Evolutionary conservation across 2,888 invertebrate genomes (phyloP), one percentile per base, ranked within the genome.

Genomic region (Argynnis bischoffii): DNA sequence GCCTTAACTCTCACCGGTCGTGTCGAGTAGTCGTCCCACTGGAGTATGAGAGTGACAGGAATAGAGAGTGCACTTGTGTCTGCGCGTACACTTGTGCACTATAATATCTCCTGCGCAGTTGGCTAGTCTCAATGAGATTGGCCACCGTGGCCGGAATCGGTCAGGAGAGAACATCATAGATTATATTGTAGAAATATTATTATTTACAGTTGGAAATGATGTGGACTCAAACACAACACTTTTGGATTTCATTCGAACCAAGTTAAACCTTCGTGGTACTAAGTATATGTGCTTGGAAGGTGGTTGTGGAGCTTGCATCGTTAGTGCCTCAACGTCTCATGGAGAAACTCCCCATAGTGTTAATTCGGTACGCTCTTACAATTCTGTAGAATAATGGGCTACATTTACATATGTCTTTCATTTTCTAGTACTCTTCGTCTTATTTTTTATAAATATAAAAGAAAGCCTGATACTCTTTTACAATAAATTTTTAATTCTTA

Each of bases 231-330:
- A 88, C 83, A 93, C 93, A 1, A 89, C 91, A 0, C 83, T 95
- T 5, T 93, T 94, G 74, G 86, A 90, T 4, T 95, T 94, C 77
- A 85, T 95, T 18, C 87, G 95, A 3, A 85, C 93, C 0, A 76
- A 83, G 66, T 85, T 93, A 18, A 89, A 93, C 64, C 81, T 95
- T 2, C 94, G 92, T 11, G 95, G 95, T 8, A 95, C 95, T 6
- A 95, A 95, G 82, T 90, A 88, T 69, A 95, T 95, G 94, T 95
- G 95, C 72, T 87, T 89, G n/a, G 95, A 95, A 79, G 95, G 95
- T 0, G 95, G 95, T 18, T 96, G 95, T 76, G 96, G 96, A 0
- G 93, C 93, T 3, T 96, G 95, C 77, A 84, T 93, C 31, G 94
- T 94, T 26, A 79, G 86, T 11, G 93, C 83, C 78, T 75, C 82